Evolutionary conservation across 2,113 vertebrate species (phyloP), one percentile per base, ranked within the genome.

Genomic region (Chitala chitala): DNA sequence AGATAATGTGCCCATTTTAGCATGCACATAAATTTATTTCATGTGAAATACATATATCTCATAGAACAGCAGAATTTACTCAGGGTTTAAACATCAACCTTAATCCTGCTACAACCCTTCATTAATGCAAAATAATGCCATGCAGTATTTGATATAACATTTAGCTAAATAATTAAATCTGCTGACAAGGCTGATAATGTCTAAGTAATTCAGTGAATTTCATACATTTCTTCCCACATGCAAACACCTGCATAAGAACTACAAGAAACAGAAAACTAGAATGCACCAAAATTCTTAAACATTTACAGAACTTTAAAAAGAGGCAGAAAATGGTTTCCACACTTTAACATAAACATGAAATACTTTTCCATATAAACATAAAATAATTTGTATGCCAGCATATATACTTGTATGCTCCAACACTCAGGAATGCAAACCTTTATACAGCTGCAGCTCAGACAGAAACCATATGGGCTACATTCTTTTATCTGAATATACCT

Each of bases 381-480:
- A 40, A n/a, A 44, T 22, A 68, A 7, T 46, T 68, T 46, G 26
- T 2, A 15, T 5, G 7, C 64, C 64, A 68, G 42, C 64, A 48
- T 68, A 24, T 68, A 46, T 29, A 46, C 24, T 24, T 31, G 15
- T 68, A 44, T 48, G 42, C 22, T 48, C 13, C 42, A 26, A 48
- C 38, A 68, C 64, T 68, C 33, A 38, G 26, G 64, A 68, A 48
- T n/a, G 46, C 40, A 68, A 68, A 22, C 42, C 64, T 40, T 66
- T 46, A 44, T 66, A 66, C 64, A 68, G 24, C 22, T 48, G 42
- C n/a, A 29, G 42, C 13, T 15, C 12, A 48, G 26, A 68, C 46
- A 29, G 40, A 65, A 65, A 65, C 10, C n/a, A 26, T 20, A 48
- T 61, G 22, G 15, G 29, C 24, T 31, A 17, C 12, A 31, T 26